phyloP scores from a whole-genome alignment of 2,113 vertebrate genomes.

The Hydropotes inermis region DNA sequence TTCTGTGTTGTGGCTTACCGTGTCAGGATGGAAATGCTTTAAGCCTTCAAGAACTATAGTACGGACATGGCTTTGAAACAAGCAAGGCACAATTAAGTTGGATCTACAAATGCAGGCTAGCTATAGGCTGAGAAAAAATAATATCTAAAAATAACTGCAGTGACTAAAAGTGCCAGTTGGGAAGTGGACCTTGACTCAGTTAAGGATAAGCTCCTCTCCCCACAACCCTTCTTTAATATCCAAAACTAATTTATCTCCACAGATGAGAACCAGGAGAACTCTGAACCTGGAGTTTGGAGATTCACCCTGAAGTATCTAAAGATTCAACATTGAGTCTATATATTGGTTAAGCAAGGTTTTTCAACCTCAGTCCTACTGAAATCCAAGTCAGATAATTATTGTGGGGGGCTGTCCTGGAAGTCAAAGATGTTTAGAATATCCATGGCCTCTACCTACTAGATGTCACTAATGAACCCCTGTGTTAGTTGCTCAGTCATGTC shows the following conservation, averaged over 20 bases:
- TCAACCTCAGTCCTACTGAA: background rate
- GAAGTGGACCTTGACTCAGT: background rate
- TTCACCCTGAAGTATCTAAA: background rate
- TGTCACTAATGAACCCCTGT: background rate
- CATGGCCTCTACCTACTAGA: background rate
- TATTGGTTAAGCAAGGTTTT: background rate
- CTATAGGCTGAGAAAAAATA: background rate
- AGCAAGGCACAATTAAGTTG: background rate
- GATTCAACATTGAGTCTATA: background rate
- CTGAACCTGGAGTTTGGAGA: background rate
- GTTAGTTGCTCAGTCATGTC: background rate
- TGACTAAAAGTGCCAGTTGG: background rate
- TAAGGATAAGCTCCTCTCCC: background rate
- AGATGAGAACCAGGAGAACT: background rate
- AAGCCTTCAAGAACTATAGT: background rate
- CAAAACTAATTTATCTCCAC: background rate
- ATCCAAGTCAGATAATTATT: background rate
- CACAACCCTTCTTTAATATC: background rate
- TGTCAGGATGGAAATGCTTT: background rate
- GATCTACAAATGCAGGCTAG: background rate
- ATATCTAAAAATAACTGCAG: background rate
- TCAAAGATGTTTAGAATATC: background rate
- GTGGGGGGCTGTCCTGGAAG: background rate
- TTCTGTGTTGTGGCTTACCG: background rate
- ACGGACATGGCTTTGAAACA: background rate